phyloP scores from a whole-genome alignment of 2,113 vertebrate species.

The Lophura nycthemera region DNA sequence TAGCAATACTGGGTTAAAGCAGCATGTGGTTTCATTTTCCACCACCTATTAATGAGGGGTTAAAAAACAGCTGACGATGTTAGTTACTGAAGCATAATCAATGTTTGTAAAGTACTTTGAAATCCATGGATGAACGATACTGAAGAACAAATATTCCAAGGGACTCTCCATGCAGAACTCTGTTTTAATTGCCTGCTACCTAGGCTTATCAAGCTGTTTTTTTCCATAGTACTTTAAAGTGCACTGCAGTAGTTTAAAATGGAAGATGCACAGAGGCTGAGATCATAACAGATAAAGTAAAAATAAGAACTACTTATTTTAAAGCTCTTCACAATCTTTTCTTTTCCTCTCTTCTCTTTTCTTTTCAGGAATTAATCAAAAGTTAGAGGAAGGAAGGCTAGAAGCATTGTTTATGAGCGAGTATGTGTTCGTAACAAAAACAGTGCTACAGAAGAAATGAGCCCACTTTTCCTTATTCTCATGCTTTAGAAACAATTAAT shows the following conservation, averaged over 20 bases:
- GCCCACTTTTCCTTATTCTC: background rate
- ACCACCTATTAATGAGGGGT: background rate
- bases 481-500: background rate
- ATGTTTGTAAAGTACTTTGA: constrained; percentile 42
- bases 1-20: background rate
- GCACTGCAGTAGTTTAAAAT: background rate
- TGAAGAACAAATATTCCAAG: constrained; percentile 29
- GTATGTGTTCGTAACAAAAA: background rate
- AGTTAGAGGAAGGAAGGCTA: background rate
- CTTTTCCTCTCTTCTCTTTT: background rate
- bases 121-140: constrained; percentile 34
- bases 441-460: background rate
- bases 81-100: constrained; percentile 36
- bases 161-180: background rate
- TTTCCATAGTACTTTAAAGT: constrained; percentile 8
- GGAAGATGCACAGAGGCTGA: background rate
- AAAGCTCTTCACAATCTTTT: background rate
- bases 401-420: background rate
- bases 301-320: background rate
- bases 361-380: background rate
- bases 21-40: background rate
- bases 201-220: background rate
- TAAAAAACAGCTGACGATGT: background rate
- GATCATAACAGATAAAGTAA: background rate
- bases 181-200: constrained; percentile 36